These are phyloP conservation scores for Capromys pilorides DNA, from an alignment of 2,797 vertebrate genomes.

Conservation along the genomic window DNA sequence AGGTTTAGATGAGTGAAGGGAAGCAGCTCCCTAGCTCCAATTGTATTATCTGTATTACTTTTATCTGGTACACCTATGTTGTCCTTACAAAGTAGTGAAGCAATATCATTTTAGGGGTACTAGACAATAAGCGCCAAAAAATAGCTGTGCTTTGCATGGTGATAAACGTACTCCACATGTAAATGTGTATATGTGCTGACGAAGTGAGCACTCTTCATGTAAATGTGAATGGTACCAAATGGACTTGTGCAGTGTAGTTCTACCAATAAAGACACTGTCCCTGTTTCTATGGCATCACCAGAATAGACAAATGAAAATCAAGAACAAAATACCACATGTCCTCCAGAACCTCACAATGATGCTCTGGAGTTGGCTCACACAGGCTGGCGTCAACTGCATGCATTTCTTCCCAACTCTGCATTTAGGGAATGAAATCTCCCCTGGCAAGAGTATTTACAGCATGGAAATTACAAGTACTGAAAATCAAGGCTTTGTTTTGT, in stretches of 20 bases:
- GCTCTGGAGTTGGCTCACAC: background rate
- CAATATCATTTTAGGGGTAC: background rate
- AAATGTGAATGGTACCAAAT: background rate
- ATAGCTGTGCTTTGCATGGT: background rate
- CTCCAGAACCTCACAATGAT: background rate
- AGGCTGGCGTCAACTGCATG: background rate
- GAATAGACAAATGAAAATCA: constrained; percentile 27
- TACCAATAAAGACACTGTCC: background rate
- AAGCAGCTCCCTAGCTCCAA: background rate
- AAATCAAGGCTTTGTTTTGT: background rate
- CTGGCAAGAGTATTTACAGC: background rate
- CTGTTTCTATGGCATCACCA: background rate
- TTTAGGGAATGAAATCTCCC: background rate
- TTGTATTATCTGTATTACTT: background rate
- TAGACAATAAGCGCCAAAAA: background rate
- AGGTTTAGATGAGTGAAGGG: background rate
- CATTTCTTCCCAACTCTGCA: background rate
- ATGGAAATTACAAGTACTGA: background rate
- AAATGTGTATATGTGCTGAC: too few relatives aligned
- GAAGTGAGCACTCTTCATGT: background rate
- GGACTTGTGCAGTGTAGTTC: background rate
- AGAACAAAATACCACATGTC: background rate
- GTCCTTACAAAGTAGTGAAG: background rate
- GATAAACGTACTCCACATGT: too few relatives aligned
- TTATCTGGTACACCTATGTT: background rate